These are phyloP conservation scores for Exephanes ischioxanthus DNA, from an alignment of 2,888 invertebrate species.

Conservation along the genomic window DNA sequence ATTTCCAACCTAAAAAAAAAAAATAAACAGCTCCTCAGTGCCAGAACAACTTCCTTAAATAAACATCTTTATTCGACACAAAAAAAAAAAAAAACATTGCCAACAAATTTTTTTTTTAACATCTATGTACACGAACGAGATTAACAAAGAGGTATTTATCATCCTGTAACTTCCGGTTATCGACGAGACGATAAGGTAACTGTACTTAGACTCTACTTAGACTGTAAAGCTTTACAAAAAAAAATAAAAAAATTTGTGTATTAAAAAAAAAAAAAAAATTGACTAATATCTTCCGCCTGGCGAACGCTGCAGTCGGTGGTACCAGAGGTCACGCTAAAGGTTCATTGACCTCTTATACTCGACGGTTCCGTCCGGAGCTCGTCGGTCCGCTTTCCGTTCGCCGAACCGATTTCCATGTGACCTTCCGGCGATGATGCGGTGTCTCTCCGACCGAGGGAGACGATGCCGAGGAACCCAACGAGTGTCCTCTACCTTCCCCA, in stretches of 20 bases:
- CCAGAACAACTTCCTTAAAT: conserved; percentile 1
- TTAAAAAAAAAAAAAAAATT: no score
- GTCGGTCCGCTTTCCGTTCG: background rate
- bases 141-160: background rate
- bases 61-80: conserved; percentile 1
- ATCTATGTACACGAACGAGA: background rate
- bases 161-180: background rate
- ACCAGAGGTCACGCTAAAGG: background rate
- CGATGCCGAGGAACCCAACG: background rate
- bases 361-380: background rate
- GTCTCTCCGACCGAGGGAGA: background rate
- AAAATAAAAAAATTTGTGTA: no score
- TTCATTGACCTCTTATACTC: conserved; percentile 14
- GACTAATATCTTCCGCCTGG: no score
- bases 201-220: background rate
- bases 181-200: background rate
- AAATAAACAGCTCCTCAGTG: background rate
- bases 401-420: background rate
- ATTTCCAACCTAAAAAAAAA: background rate
- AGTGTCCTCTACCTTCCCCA: conserved; percentile 37
- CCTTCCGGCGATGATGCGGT: no score
- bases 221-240: background rate
- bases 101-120: background rate
- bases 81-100: background rate
- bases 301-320: background rate